Percentiles rank a stretch among this genome's conserved stretches.
These are phyloP conservation scores for Sebastes hubbsi DNA, from an alignment of 2,797 vertebrate species.

Conservation along the genomic window DNA sequence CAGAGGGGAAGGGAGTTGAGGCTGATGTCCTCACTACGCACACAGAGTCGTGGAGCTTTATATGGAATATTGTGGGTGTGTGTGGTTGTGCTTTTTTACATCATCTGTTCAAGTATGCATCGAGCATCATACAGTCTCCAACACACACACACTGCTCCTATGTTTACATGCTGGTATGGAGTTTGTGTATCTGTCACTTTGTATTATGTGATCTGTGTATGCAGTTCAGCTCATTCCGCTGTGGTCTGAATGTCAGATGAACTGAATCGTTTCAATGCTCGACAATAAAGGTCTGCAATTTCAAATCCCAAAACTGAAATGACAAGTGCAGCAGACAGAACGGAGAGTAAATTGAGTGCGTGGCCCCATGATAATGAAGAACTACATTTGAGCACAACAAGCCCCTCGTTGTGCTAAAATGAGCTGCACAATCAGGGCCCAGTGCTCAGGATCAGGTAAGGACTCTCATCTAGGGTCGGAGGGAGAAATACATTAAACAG, in stretches of 20 bases:
- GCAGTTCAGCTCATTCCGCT: conserved; percentile 2
- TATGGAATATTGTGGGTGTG: conserved; percentile 24
- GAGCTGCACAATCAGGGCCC: not conserved
- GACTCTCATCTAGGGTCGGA: not conserved
- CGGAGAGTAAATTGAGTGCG: not conserved
- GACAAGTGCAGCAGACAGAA: not conserved
- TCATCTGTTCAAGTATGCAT: conserved; percentile 8
- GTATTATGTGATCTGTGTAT: conserved; percentile 5
- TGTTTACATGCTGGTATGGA: not conserved
- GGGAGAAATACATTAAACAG: not conserved
- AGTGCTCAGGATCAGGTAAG: not conserved
- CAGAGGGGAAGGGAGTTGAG: conserved; percentile 23
- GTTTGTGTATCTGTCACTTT: conserved; percentile 20
- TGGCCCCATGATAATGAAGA: not conserved
- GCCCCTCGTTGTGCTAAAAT: not conserved
- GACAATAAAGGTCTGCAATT: not conserved
- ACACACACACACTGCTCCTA: not conserved
- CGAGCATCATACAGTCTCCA: not conserved
- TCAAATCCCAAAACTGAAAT: not conserved
- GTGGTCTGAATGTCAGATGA: conserved; percentile 15
- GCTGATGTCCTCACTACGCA: conserved; percentile 25
- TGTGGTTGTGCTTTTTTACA: conserved; percentile 11
- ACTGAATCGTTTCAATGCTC: not conserved
- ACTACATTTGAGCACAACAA: not conserved
- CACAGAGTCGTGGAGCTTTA: conserved; percentile 18